These are phyloP conservation scores for Gymnosoma rotundatum DNA, from an alignment of 2,888 invertebrate species.

Conservation along the genomic window DNA sequence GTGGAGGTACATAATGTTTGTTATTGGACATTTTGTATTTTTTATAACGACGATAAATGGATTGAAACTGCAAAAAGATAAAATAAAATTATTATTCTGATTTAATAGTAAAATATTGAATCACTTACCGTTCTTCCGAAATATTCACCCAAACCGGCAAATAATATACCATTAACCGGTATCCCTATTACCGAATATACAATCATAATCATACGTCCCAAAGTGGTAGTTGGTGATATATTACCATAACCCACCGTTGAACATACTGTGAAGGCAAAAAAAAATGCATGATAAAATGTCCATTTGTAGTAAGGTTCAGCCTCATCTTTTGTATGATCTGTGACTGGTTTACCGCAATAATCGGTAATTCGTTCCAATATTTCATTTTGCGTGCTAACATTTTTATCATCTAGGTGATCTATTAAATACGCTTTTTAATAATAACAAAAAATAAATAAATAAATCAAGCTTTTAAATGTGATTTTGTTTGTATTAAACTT, in stretches of 20 bases:
- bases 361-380: conserved; percentile 84
- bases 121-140: conserved; percentile 88
- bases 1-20: conserved; percentile 86
- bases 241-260: conserved; percentile 97
- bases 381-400: conserved; percentile 76
- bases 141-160: conserved; percentile 92
- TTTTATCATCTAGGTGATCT: conserved; percentile 77
- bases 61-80: conserved; percentile 85
- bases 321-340: conserved; percentile 85
- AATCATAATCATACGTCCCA: conserved; percentile 92
- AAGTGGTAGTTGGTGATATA: conserved; percentile 90
- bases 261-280: conserved; percentile 95
- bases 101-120: background rate
- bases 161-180: conserved; percentile 84
- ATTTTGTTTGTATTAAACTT: too few species aligned
- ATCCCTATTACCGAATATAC: conserved; percentile 92
- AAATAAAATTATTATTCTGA: background rate
- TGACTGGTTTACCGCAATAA: conserved; percentile 90
- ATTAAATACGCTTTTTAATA: conserved; percentile 76
- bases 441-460: background rate
- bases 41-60: conserved; percentile 91
- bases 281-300: conserved; percentile 96
- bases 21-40: conserved; percentile 85
- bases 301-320: conserved; percentile 86
- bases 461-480: too few species aligned